Evolutionary conservation across 1,140 invertebrate species (phyloP), one percentile per base, ranked within the genome.

Genomic region (Drosophila ambigua): DNA sequence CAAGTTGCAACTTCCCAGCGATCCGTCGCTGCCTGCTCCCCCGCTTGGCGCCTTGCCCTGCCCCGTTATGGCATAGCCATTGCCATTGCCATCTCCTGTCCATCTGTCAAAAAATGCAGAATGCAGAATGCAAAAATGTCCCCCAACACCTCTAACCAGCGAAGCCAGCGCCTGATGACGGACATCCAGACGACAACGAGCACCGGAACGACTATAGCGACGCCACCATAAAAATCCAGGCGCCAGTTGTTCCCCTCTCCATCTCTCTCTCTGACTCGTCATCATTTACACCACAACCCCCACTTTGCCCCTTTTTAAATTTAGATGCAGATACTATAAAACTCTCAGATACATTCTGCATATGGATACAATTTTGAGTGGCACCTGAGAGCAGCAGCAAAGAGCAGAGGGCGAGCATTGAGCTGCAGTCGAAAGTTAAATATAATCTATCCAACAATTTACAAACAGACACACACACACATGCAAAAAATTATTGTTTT

Each of bases 161-260:
- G 31, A 31, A 7, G 31, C 31, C 20, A 35, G 31, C 9, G 31
- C 35, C 35, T 13, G 79, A 66, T 87, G 82, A 87, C 67, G 75
- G 79, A 80, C 81, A 48, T 55, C 75, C 81, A 74, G 79, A 78
- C 61, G 74, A 69, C 66, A 68, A 57, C 54, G 43, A 54, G 50
- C 67, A 45, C 41, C 44, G 60, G 43, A 51, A 24, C 68, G 72
- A 59, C 67, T 46, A 59, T 41, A 55, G 55, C 68, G 77, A 53
- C 77, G 63, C 53, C 60, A 66, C 64, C 81, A 84, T 84, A 87
- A 84, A 85, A 84, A 75, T 60, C 39, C 72, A 66, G 81, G 81
- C 81, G 82, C 77, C 77, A 85, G 63, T 39, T 55, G 61, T 50
- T 41, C 46, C 43, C n/a, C 44, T 24, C 16, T 16, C 28, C 16